Evolutionary conservation across 2,888 invertebrate species (phyloP), one percentile per base, ranked within the genome.

Genomic region (Vandiemenella viatica): DNA sequence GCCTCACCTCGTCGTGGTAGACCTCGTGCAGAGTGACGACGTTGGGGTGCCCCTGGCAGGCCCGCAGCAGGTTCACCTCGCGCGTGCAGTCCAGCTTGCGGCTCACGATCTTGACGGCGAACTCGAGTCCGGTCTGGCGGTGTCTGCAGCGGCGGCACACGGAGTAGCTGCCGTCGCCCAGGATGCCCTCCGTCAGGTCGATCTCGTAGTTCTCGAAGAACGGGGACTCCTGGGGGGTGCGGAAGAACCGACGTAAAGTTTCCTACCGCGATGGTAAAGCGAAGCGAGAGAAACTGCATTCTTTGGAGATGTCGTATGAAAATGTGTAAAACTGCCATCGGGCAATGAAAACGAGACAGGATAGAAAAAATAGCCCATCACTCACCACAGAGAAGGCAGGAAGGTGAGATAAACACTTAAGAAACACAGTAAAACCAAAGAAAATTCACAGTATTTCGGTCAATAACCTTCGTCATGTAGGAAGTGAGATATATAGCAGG

Each of bases 161-260:
- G 0, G 90, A 89, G 64, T 84, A 93, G 8, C 89, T 84, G 0
- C 93, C 93, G 60, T 90, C 88, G 0, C 93, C 92, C 0, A 93
- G 68, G 15, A 83, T 74, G 0, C 77, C 76, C 41, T 77, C 76
- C 48, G 68, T 75, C 21, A 79, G 64, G 60, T 84, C 79, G 6
- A 92, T 67, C 50, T 82, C 82, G 67, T 91, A 93, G 49, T 80
- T 74, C 62, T 83, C 78, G 70, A 91, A 91, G 70, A 93, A 93
- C 17, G 79, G 75, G 0, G 90, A 91, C 60, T 85, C 82, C 79
- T 83, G 71, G 10, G 43, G 17, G 18, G 17, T 21, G 10, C 8
- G 21, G 20, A 45, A 23, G 16, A n/a, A 45, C 6, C 22, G 23
- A 18, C 4, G 20, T 17, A 43, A 3, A n/a, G n/a, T n/a, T n/a